A percentile compares a stretch with the other conserved stretches of the same genome.
Conservation (phyloP, 2,113 vertebrate species). For the Ammodytes marinus region DNA sequence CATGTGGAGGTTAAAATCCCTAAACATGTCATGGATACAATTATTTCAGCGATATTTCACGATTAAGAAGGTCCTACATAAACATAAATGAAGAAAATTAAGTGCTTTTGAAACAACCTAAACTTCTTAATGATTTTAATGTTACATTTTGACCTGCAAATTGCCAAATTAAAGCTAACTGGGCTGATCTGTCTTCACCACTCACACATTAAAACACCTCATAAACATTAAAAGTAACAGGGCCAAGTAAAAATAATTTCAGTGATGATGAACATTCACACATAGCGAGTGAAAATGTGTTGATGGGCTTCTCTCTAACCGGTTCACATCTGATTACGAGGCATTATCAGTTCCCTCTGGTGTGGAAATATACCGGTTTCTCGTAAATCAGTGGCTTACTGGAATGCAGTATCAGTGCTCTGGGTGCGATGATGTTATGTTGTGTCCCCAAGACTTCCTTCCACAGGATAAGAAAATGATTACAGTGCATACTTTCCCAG, state of each 20-base stretch:
- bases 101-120: not conserved
- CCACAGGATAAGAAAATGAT: conserved; percentile 76
- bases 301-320: conserved; percentile 32
- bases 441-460: conserved; percentile 74
- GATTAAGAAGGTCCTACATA: not conserved
- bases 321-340: conserved; percentile 22
- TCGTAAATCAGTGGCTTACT: conserved; percentile 49
- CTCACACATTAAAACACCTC: conserved; percentile 15
- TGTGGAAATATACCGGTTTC: conserved; percentile 72
- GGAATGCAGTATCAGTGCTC: conserved; percentile 6
- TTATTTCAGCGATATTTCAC: not conserved
- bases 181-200: conserved; percentile 6
- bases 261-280: conserved; percentile 23
- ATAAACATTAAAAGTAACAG: not conserved
- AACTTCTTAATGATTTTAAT: not conserved
- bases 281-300: conserved; percentile 29
- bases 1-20: not conserved
- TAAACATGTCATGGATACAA: conserved; percentile 5
- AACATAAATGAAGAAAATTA: not conserved
- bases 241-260: conserved; percentile 8
- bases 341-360: conserved; percentile 41
- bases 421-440: conserved; percentile 46
- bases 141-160: conserved; percentile 14
- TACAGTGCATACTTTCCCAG: conserved; percentile 65
- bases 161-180: conserved; percentile 8